Percentiles rank a stretch among this genome's conserved stretches.
These are phyloP conservation scores for Philotrypesis tridentata DNA, from an alignment of 1,140 invertebrate species.

Conservation along the genomic window DNA sequence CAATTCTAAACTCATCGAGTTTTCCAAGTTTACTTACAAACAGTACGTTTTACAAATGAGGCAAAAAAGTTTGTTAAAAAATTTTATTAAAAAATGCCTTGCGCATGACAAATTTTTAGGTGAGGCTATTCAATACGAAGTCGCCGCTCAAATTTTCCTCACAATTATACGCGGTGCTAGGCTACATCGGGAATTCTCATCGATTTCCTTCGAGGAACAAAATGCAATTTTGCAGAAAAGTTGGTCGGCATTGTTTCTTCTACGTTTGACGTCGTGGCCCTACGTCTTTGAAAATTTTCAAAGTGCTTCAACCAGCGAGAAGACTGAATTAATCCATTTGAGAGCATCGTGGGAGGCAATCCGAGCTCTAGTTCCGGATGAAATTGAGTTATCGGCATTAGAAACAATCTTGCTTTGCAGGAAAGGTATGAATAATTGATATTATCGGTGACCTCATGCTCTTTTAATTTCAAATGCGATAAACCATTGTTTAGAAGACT, in stretches of 20 bases:
- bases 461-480: neutral
- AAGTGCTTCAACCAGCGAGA: constrained; percentile 19
- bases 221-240: constrained; percentile 74
- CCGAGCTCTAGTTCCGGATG: constrained; percentile 72
- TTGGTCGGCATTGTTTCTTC: constrained; percentile 77
- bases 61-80: no score
- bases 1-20: neutral
- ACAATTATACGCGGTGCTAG: constrained; percentile 74
- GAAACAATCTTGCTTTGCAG: constrained; percentile 80
- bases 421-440: constrained; percentile 70
- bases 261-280: constrained; percentile 78
- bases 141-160: constrained; percentile 76
- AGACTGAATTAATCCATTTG: constrained; percentile 54
- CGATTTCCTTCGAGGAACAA: constrained; percentile 72
- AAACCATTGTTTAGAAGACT: no score
- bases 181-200: constrained; percentile 73
- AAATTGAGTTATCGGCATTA: constrained; percentile 76
- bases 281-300: constrained; percentile 70
- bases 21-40: neutral
- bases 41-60: neutral
- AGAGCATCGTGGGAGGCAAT: constrained; percentile 62
- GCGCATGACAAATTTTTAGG: constrained; percentile 52
- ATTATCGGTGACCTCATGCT: neutral
- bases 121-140: constrained; percentile 69
- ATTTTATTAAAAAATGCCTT: no score